Evolutionary conservation across 2,888 invertebrate genomes (phyloP), one percentile per base, ranked within the genome.

Genomic region (Enchytraeus crypticus): DNA sequence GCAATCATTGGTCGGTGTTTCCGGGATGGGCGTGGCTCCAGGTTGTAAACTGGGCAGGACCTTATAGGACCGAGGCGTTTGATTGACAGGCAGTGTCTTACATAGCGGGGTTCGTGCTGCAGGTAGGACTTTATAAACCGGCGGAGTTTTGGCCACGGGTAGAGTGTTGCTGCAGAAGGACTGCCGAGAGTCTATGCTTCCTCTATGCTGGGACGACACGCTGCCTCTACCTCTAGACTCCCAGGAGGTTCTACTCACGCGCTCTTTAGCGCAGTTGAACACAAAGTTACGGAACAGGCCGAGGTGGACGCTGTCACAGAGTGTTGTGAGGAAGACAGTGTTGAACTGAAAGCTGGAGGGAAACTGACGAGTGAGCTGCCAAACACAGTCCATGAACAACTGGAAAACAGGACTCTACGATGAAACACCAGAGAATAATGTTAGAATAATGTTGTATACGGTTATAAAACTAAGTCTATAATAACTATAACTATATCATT

Each of bases 251-350:
- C 47, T n/a, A n/a, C n/a, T n/a, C 51, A 58, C 49, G 14, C 90
- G 81, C 71, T 90, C 90, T 68, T 86, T 83, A 67, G 88, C 88
- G 70, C 87, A 88, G 79, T 92, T 90, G 75, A 93, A 93, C 62
- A 93, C 84, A 82, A 95, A 95, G 43, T 92, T 92, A 71, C 92
- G 91, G 74, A 92, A 92, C 57, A 93, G 83, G 14, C 92, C 90
- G 69, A 91, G 84, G 72, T 90, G 88, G 18, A 87, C 85, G 33
- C 88, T 85, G 80, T 96, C 95, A 92, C 93, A 93, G 30, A 96
- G 77, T 0, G 90, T 87, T 0, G 91, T 90, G 68, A 97, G 84
- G 80, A 92, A 92, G 0, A 89, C 90, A 81, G 92, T 91, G 23
- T 90, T 88, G 82, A 90, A 92, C 81, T 92, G 90, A 81, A 96